Conservation (phyloP, 2,113 vertebrate species). For the Poeciliopsis prolifica region DNA sequence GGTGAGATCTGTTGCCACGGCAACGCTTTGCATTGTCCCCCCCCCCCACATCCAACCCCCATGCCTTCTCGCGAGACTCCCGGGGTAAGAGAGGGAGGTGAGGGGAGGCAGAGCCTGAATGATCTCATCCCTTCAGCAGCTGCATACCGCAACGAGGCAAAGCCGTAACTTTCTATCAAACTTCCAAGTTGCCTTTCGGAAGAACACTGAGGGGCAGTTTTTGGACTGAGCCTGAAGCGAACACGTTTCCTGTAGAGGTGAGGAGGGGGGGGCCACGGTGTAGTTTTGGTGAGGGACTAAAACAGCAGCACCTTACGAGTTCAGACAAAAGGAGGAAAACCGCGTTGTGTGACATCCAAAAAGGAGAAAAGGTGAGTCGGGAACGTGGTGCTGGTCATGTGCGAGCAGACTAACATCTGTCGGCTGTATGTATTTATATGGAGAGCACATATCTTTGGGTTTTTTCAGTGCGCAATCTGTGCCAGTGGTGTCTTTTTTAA, state of each 20-base stretch:
- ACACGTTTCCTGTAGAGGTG: slow-evolving; percentile 10
- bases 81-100: slow-evolving; percentile 11
- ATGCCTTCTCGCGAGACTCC: slow-evolving; percentile 76
- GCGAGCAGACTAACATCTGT: slow-evolving; percentile 44
- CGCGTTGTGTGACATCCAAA: slow-evolving; percentile 51
- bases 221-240: slow-evolving; percentile 14
- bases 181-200: slow-evolving; percentile 70
- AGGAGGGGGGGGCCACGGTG: slow-evolving; percentile 7
- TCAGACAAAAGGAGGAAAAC: slow-evolving; percentile 55
- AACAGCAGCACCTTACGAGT: slow-evolving; percentile 33
- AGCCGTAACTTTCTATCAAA: slow-evolving; percentile 77
- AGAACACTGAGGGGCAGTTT: slow-evolving; percentile 24
- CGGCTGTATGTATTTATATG: slow-evolving; percentile 32
- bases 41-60: too few relatives aligned
- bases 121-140: slow-evolving; percentile 81
- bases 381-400: slow-evolving; percentile 23
- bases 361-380: slow-evolving; percentile 69
- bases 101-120: slow-evolving; percentile 62
- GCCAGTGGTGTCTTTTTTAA: slow-evolving; percentile 9
- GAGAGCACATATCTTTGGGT: slow-evolving; percentile 35
- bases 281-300: slow-evolving; percentile 39
- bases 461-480: slow-evolving; percentile 41
- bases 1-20: slow-evolving; percentile 73
- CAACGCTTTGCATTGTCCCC: slow-evolving; percentile 65
- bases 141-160: slow-evolving; percentile 78